Evolutionary conservation across 2,113 vertebrate species (phyloP).

Genomic region (Shinisaurus crocodilurus): DNA sequence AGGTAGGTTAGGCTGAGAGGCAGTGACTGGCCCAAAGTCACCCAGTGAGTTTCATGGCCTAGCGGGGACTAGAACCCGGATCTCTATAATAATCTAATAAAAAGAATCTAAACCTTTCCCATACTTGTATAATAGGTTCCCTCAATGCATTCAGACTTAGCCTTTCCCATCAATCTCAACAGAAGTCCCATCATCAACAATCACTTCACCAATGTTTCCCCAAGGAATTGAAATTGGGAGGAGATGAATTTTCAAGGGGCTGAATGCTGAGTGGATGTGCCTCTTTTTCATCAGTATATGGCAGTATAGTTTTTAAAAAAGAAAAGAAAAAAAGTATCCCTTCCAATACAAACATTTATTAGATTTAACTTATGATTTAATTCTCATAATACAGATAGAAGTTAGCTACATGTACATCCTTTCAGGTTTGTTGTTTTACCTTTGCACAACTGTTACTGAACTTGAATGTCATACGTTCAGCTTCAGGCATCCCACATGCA

Average conservation of each 20-base stretch:
- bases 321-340: no score
- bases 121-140: background rate
- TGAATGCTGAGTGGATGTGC: background rate
- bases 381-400: background rate
- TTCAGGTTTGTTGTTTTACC: background rate
- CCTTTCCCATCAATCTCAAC: background rate
- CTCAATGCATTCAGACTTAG: background rate
- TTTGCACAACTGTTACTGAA: background rate
- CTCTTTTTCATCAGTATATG: background rate
- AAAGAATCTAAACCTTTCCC: background rate
- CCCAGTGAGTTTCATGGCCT: no score
- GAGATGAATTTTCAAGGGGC: no score
- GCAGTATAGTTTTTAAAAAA: background rate
- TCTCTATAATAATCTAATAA: no score
- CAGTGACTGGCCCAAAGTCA: no score
- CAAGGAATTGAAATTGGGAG: no score
- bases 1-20: no score
- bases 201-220: background rate
- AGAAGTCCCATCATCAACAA: background rate
- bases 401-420: background rate
- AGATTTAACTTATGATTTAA: background rate
- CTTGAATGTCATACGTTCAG: background rate
- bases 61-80: no score
- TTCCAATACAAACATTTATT: no score
- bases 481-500: background rate